These are phyloP conservation scores for Zygogramma bicolorata DNA, from an alignment of 2,888 invertebrate species.

Conservation along the genomic window DNA sequence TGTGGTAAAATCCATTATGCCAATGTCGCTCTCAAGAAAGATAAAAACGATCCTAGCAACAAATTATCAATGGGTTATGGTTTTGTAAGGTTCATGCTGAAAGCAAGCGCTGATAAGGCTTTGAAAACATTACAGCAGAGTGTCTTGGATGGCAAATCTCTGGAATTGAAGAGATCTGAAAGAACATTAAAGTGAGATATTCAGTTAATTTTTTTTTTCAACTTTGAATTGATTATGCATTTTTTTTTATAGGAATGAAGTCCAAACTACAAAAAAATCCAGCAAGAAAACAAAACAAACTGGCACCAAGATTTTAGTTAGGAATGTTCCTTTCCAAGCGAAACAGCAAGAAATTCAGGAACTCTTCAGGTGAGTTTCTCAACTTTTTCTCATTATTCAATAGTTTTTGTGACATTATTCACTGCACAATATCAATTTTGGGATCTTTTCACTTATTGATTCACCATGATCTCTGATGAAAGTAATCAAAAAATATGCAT, in stretches of 20 bases:
- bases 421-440: no score
- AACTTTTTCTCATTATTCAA: slow-evolving; percentile 17
- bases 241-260: slow-evolving; percentile 75
- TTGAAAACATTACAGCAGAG: slow-evolving; percentile 87
- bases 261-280: slow-evolving; percentile 72
- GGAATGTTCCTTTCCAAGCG: slow-evolving; percentile 98
- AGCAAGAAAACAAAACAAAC: slow-evolving; percentile 74
- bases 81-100: slow-evolving; percentile 89
- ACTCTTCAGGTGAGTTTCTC: slow-evolving; percentile 85
- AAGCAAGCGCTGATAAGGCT: slow-evolving; percentile 80
- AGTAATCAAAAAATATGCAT: no score
- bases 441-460: no score
- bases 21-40: slow-evolving; percentile 87
- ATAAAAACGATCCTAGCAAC: slow-evolving; percentile 80
- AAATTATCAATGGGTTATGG: slow-evolving; percentile 95
- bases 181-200: slow-evolving; percentile 81
- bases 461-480: no score
- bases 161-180: slow-evolving; percentile 94
- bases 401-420: no score
- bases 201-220: no score
- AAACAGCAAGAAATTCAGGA: slow-evolving; percentile 84
- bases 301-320: slow-evolving; percentile 89
- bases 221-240: no score
- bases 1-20: slow-evolving; percentile 83
- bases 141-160: slow-evolving; percentile 84